These are phyloP conservation scores for Sinhomidia bicolor DNA, from an alignment of 2,888 invertebrate genomes.

Conservation along the genomic window DNA sequence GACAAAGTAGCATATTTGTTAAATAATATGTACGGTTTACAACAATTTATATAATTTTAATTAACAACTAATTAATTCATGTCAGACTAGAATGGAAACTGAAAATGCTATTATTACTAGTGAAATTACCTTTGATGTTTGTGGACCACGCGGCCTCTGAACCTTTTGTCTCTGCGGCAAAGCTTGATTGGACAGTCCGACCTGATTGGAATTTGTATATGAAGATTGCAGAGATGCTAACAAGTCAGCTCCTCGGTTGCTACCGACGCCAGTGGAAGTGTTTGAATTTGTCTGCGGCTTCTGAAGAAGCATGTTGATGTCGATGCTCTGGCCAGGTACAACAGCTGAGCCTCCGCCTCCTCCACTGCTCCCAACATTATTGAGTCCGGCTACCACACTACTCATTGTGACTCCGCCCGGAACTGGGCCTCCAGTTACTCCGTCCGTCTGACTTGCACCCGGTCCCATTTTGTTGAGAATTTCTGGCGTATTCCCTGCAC, in stretches of 20 bases:
- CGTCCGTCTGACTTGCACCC: constrained; percentile 69
- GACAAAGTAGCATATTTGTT: too few relatives aligned
- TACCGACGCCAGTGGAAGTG: constrained; percentile 66
- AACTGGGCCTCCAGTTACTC: constrained; percentile 49
- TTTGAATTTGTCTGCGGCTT: constrained; percentile 73
- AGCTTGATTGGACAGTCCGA: constrained; percentile 74
- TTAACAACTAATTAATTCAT: neutral
- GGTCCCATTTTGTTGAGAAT: constrained; percentile 72
- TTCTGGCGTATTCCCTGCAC: constrained; percentile 71
- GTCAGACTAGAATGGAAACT: too few relatives aligned
- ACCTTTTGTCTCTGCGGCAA: constrained; percentile 79
- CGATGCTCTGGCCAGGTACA: constrained; percentile 79
- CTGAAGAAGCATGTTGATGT: constrained; percentile 77
- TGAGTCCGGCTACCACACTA: constrained; percentile 75
- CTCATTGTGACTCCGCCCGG: constrained; percentile 73
- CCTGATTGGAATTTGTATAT: constrained; percentile 76
- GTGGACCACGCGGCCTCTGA: constrained; percentile 76
- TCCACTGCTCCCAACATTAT: constrained; percentile 65
- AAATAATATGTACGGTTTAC: too few relatives aligned
- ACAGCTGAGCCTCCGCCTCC: constrained; percentile 73
- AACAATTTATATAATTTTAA: constrained; percentile 81
- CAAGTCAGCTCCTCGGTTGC: constrained; percentile 77
- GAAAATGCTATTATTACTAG: neutral
- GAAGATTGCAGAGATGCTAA: constrained; percentile 79
- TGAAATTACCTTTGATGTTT: constrained; percentile 74